Percentiles rank a stretch among this genome's conserved stretches.
These are phyloP conservation scores for Onychomys torridus DNA, from an alignment of 2,797 vertebrate species.

Conservation along the genomic window DNA sequence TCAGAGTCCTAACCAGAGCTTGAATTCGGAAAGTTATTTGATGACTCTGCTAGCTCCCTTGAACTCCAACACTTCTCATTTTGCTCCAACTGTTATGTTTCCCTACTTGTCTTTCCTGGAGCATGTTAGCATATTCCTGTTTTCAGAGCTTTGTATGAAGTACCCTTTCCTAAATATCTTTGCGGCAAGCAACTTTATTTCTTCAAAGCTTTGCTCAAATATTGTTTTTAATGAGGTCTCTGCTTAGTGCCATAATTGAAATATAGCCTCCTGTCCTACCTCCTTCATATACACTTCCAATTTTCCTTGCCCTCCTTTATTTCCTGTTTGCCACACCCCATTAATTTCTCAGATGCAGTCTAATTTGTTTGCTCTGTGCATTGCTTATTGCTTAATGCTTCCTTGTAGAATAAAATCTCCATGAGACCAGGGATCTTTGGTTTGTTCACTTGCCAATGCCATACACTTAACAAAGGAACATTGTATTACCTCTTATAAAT, in stretches of 20 bases:
- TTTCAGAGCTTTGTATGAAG: background rate
- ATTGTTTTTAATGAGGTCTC: background rate
- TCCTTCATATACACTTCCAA: background rate
- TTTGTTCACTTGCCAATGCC: slow-evolving; percentile 4
- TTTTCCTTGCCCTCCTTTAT: background rate
- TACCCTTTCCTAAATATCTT: background rate
- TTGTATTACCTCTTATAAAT: background rate
- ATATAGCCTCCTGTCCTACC: background rate
- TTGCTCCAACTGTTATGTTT: background rate
- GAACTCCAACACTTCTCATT: background rate
- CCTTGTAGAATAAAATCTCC: background rate
- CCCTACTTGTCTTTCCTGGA: background rate
- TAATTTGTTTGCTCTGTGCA: background rate
- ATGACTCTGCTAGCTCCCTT: background rate
- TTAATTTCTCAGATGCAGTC: background rate
- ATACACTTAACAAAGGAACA: background rate
- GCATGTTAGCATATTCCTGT: background rate
- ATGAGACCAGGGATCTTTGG: background rate
- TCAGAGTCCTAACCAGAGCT: background rate
- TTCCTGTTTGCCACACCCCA: background rate
- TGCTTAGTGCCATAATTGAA: background rate
- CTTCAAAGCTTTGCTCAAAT: background rate
- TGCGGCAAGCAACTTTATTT: background rate
- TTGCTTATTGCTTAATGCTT: background rate
- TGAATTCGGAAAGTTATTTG: background rate